Percentiles rank a stretch among this genome's conserved stretches.
Conservation (phyloP, 2,888 invertebrate genomes). For the Idaea aversata region DNA sequence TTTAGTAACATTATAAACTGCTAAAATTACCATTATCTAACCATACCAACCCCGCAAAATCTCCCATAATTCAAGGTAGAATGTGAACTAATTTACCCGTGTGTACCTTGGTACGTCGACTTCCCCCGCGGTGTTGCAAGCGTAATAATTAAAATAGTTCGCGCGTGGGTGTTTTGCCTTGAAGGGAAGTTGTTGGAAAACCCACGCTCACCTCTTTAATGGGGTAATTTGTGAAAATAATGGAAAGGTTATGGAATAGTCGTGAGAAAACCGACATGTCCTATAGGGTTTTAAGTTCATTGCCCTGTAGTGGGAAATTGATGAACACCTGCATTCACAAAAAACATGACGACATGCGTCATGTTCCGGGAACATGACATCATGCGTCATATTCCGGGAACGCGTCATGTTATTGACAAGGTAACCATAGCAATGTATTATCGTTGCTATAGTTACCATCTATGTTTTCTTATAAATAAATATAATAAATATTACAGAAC, state of each 20-base stretch:
- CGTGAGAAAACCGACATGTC: neutral
- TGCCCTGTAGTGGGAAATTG: no score
- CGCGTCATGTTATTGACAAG: no score
- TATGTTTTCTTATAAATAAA: no score
- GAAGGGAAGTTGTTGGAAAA: neutral
- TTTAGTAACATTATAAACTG: neutral
- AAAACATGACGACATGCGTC: no score
- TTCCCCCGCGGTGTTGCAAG: constrained; percentile 13
- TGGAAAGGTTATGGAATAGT: neutral
- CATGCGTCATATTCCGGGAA: no score
- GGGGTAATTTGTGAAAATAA: neutral
- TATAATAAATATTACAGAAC: no score
- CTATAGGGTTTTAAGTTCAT: no score
- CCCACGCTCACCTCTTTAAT: neutral
- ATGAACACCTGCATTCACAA: no score
- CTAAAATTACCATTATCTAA: neutral
- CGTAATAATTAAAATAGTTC: constrained; percentile 16
- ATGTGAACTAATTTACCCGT: neutral
- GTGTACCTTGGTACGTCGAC: constrained; percentile 6
- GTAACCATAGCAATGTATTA: no score
- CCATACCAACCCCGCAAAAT: neutral
- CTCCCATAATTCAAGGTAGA: constrained; percentile 1
- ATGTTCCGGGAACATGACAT: no score
- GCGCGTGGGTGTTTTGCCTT: constrained; percentile 2
- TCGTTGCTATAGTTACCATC: no score